Conservation (phyloP, 2,797 vertebrate genomes). For the Sibirionetta formosa region DNA sequence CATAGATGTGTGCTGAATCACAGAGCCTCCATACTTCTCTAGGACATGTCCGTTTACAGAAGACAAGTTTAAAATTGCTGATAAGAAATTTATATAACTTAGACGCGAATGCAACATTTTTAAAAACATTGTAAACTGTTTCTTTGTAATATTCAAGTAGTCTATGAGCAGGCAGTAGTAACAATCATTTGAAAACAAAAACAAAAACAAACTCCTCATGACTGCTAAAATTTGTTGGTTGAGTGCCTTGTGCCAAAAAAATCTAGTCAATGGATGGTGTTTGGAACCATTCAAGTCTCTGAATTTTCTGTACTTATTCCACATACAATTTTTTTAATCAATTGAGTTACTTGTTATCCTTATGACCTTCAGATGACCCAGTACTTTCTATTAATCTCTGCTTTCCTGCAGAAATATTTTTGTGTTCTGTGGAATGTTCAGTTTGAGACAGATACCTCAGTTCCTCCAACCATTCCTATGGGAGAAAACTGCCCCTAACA, state of each 20-base stretch:
- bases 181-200: neutral
- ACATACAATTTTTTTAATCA: neutral
- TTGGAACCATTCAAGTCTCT: neutral
- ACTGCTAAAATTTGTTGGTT: neutral
- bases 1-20: neutral
- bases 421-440: neutral
- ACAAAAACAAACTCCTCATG: neutral
- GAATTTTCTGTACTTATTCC: neutral
- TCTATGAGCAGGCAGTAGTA: neutral
- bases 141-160: neutral
- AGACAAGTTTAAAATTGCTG: neutral
- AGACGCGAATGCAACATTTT: neutral
- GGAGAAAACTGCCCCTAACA: neutral
- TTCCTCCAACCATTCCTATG: neutral
- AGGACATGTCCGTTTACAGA: neutral
- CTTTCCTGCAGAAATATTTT: neutral
- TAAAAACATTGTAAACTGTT: neutral
- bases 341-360: neutral
- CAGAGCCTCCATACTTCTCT: neutral
- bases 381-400: neutral
- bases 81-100: neutral
- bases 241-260: neutral
- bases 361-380: neutral
- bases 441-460: neutral
- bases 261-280: neutral